Evolutionary conservation across 2,888 invertebrate genomes (phyloP).

Genomic region (Galeopsomyia nigrocyanea): DNA sequence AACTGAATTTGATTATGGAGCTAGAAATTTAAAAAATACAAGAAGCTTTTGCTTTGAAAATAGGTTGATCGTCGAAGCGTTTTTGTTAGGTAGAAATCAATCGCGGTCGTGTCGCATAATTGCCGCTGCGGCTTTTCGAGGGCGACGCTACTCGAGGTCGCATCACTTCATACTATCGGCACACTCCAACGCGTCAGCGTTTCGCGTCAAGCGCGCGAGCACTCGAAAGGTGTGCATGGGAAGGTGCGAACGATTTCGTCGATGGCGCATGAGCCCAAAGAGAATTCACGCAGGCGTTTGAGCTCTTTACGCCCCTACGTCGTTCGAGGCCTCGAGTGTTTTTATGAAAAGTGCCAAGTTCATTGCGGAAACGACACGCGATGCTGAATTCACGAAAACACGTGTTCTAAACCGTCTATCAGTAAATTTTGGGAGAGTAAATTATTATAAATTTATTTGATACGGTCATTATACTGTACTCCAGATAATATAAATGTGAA

Average conservation of each 20-base stretch:
- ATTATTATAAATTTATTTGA: background rate
- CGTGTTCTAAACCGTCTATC: background rate
- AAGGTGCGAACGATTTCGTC: conserved; percentile 11
- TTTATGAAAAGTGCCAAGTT: background rate
- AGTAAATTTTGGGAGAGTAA: background rate
- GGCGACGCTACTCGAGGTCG: conserved; percentile 35
- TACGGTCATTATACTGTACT: background rate
- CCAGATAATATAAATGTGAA: too few species aligned
- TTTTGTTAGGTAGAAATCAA: conserved; percentile 45
- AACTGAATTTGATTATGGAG: too few species aligned
- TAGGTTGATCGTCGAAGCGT: conserved; percentile 46
- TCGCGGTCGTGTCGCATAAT: conserved; percentile 45
- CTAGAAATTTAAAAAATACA: too few species aligned
- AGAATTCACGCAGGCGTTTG: conserved; percentile 2
- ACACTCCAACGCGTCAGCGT: conserved; percentile 48
- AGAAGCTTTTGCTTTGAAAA: too few species aligned
- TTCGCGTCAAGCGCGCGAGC: conserved; percentile 24
- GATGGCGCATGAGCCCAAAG: background rate
- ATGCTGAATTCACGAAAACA: background rate
- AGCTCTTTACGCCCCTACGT: background rate
- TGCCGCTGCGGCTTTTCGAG: conserved; percentile 49
- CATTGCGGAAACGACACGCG: too few species aligned
- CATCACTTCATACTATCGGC: conserved; percentile 12
- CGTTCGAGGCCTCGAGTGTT: conserved; percentile 1
- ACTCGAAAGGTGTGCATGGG: conserved; percentile 16